Evolutionary conservation across 2,113 vertebrate genomes (phyloP), one percentile per base, ranked within the genome.

Genomic region (Burhinus oedicnemus): DNA sequence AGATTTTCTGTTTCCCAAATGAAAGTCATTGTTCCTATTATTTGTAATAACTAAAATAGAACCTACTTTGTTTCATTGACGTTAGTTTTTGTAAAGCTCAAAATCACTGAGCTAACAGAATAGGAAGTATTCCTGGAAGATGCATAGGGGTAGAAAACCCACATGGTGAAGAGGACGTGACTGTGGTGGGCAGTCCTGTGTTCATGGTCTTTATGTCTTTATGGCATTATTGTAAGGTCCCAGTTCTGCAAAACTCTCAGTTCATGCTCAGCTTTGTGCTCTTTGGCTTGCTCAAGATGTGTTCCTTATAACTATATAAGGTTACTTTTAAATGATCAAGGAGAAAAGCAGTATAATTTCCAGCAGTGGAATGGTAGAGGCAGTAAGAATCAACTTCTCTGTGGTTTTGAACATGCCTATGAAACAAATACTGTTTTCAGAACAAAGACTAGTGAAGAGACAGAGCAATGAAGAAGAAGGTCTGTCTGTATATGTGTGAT

Each of bases 401-500:
- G 68, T 49, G 75, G 20, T 61, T 77, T 93, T 42, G 44, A 42
- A 77, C 14, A 4, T 6, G 13, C 22, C 40, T 70, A 3, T n/a
- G 38, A 45, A 72, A 58, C 14, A 70, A 57, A 62, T 22, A 23
- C 18, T 61, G 54, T 68, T 44, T 32, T 78, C 27, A 36, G 38
- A 80, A 55, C 13, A 22, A 13, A 69, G 32, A 10, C 45, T 32
- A 15, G 32, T 12, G 38, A 62, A 70, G 27, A 69, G 40, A 2
- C 5, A 27, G 19, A 16, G 19, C 34, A 69, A 36, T 3, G 47
- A 58, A 15, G 57, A 54, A 10, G 29, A 70, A 47, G 15, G 8
- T 36, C 44, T 69, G 40, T 42, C 32, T 40, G 36, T 9, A 4
- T 1, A 2, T 6, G 9, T 18, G 17, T 27, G 2, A 25, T 2